Evolutionary conservation across 2,888 invertebrate species (phyloP).

Genomic region (Diarsia dahlii): DNA sequence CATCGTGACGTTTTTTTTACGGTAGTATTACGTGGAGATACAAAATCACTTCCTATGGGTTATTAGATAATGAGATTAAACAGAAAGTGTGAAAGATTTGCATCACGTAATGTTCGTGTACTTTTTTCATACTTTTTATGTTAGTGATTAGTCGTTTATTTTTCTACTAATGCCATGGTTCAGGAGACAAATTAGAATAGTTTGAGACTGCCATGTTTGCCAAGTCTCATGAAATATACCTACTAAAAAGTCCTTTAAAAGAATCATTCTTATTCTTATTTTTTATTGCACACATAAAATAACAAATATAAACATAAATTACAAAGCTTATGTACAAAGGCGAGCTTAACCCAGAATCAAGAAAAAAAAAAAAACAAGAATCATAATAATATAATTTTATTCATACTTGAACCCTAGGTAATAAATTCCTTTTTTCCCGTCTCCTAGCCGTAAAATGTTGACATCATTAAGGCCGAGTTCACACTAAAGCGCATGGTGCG

Average conservation of each 20-base stretch:
- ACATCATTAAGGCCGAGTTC: not conserved
- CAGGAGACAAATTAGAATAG: not conserved
- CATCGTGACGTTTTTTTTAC: not conserved
- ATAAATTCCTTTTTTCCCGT: not conserved
- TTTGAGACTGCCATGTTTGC: not conserved
- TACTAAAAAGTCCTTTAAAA: not conserved
- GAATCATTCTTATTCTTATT: too few species aligned
- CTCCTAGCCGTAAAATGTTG: not conserved
- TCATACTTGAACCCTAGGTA: not conserved
- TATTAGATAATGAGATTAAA: slow-evolving; percentile 24
- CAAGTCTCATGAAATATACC: not conserved
- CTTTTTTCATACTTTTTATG: not conserved
- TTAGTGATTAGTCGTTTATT: not conserved
- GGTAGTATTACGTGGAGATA: slow-evolving; percentile 18
- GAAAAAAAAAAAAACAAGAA: too few species aligned
- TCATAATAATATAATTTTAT: not conserved
- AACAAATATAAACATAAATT: too few species aligned
- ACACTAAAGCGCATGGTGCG: not conserved
- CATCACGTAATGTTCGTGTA: slow-evolving; percentile 20
- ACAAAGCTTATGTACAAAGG: too few species aligned
- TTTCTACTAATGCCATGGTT: not conserved
- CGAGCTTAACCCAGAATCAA: too few species aligned
- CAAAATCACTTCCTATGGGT: slow-evolving; percentile 7
- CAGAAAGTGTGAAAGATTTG: slow-evolving; percentile 38
- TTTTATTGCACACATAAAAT: too few species aligned